Evolutionary conservation across 2,888 invertebrate genomes (phyloP), one percentile per base, ranked within the genome.

Genomic region (Oscheius sp.): DNA sequence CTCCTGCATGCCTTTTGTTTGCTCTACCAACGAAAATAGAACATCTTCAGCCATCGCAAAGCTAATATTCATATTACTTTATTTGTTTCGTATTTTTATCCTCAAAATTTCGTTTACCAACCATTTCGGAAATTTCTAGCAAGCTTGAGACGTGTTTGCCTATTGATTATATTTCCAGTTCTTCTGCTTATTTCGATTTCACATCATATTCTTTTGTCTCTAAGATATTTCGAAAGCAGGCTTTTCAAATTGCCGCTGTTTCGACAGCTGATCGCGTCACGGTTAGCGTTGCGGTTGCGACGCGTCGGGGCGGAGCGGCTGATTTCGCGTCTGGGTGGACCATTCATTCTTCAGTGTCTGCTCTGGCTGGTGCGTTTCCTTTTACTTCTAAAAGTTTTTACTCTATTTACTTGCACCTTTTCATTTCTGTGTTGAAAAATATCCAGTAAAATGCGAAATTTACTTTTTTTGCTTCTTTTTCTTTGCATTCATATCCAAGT

Each of bases 261-360:
- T 18, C 9, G 35, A 61, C 23, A 61, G 21, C 61, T 43, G 61
- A 18, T 58, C 35, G 35, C 35, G 35, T 35, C 35, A 9, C 58
- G 3, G 41, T 6, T 18, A 18, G 61, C 61, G 43, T 6, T 9
- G 3, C 35, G 35, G 3, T 9, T 41, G 61, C 61, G 43, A 35
- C 35, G 3, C 35, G 35, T 35, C 35, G 35, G 35, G 35, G 35
- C 35, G 35, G 35, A 35, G 35, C 35, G 35, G 35, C 9, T 35
- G 35, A 35, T 35, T 35, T 41, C 43, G 61, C 58, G 61, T 21
- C 25, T n/a, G 61, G 61, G 43, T 41, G 61, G 35, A 59, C 45
- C 61, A 61, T 61, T 61, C 61, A 45, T 3, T 45, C 23, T 45
- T 18, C 61, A 7, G 21, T 61, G 21, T 35, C 35, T 18, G 58